Evolutionary conservation across 2,113 vertebrate species (phyloP), one percentile per base, ranked within the genome.

Genomic region (Gallinago undulata): DNA sequence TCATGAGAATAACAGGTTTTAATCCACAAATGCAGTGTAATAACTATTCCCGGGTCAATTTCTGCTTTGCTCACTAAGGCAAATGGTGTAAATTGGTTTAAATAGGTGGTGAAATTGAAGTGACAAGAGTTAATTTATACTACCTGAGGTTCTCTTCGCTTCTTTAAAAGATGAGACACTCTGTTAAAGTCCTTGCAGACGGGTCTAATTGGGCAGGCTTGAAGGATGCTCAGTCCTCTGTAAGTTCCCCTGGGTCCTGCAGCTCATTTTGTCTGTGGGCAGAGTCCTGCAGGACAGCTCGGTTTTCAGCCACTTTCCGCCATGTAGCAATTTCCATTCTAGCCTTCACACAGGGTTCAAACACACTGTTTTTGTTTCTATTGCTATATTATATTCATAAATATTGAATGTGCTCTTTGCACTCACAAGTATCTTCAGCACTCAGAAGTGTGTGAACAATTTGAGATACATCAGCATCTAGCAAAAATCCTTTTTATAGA

Each of bases 121-220:
- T 97, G 96, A 94, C 96, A 96, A 45, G 84, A 95, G 69, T 87
- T 87, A 94, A 96, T 97, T 96, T 95, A 84, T 96, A 75, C 35
- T 93, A 95, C 89, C 53, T 45, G 35, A 69, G 57, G 48, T 97
- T 94, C 87, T 84, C 66, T 48, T 91, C 0, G 1, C 33, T 93
- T 13, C 57, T 73, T 79, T 91, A 76, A 62, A 84, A 84, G 53
- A 89, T 76, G 53, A 84, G 85, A 41, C 66, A 41, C 66, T 67
- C 31, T 5, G 47, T 59, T 89, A 47, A 68, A 95, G 35, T 77
- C 84, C 68, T 19, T 91, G 74, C 81, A 82, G 87, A 39, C 60
- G 84, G 56, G 30, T 84, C 33, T 91, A 80, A 86, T 90, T 83
- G 94, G 76, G 67, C 41, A 57, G 59, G 63, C 68, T 55, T n/a